A percentile compares a stretch with the other conserved stretches of the same genome.
These are phyloP conservation scores for Conus canariensis DNA, from an alignment of 2,888 invertebrate species.

Conservation along the genomic window DNA sequence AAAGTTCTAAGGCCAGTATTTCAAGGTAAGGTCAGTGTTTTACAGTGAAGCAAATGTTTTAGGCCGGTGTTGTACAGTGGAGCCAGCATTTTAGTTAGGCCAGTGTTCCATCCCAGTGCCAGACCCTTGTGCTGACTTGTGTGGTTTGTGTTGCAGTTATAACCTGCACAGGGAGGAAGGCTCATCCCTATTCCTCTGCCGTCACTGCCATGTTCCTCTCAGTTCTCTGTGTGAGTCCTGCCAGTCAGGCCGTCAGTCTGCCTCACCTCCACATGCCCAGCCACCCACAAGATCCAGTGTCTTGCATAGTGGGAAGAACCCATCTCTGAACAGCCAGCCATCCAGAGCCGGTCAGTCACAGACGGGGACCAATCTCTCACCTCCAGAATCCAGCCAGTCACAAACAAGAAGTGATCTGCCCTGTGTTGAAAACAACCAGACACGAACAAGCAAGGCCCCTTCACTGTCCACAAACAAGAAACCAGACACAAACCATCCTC, in stretches of 20 bases:
- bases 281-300: background rate
- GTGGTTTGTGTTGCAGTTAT: conserved; percentile 2
- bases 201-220: background rate
- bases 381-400: background rate
- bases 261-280: background rate
- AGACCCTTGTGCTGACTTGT: too few relatives aligned
- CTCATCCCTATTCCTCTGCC: background rate
- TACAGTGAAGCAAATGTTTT: too few relatives aligned
- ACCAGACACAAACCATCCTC: background rate
- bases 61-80: too few relatives aligned
- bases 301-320: too few relatives aligned
- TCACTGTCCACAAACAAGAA: too few relatives aligned
- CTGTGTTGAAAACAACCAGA: background rate
- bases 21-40: too few relatives aligned
- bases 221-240: background rate
- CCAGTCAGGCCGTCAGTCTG: background rate
- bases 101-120: too few relatives aligned
- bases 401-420: background rate
- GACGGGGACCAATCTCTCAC: background rate
- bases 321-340: background rate
- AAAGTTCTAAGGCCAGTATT: too few relatives aligned
- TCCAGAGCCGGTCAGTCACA: background rate
- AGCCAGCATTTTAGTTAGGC: too few relatives aligned
- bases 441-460: background rate
- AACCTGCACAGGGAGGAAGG: background rate